Percentiles rank a stretch among this genome's conserved stretches.
Conservation (phyloP, 2,888 invertebrate species). For the Oscheius sp. region DNA sequence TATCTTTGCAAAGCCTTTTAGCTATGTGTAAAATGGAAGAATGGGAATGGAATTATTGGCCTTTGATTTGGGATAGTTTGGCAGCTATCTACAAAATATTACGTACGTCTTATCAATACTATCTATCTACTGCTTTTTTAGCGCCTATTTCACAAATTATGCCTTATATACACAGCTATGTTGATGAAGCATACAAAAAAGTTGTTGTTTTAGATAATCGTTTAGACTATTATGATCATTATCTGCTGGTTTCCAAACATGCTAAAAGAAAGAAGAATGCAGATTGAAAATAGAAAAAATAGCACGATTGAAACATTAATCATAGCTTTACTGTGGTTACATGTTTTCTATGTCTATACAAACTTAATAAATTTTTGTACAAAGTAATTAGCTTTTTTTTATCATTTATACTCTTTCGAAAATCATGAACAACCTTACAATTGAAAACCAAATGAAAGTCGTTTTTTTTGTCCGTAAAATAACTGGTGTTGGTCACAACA, state of each 20-base stretch:
- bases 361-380: too few relatives aligned
- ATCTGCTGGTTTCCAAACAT: neutral
- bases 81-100: constrained; percentile 9
- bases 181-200: neutral
- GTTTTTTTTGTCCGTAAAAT: too few relatives aligned
- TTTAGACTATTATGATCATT: neutral
- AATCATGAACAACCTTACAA: too few relatives aligned
- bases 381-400: too few relatives aligned
- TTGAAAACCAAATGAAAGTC: too few relatives aligned
- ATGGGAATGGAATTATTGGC: constrained; percentile 28
- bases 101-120: constrained; percentile 5
- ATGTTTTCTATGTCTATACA: too few relatives aligned
- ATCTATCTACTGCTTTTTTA: too few relatives aligned
- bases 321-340: too few relatives aligned
- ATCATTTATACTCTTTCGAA: too few relatives aligned
- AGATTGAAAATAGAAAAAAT: too few relatives aligned
- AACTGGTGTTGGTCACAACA: too few relatives aligned
- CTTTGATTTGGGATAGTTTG: constrained; percentile 24
- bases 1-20: constrained; percentile 1
- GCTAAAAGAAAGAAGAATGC: neutral
- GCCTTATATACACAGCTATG: neutral
- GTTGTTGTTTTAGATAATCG: neutral
- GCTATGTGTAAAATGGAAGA: neutral
- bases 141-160: constrained; percentile 11
- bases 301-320: neutral